phyloP scores from a whole-genome alignment of 2,888 invertebrate species.

The Agrypnus murinus region DNA sequence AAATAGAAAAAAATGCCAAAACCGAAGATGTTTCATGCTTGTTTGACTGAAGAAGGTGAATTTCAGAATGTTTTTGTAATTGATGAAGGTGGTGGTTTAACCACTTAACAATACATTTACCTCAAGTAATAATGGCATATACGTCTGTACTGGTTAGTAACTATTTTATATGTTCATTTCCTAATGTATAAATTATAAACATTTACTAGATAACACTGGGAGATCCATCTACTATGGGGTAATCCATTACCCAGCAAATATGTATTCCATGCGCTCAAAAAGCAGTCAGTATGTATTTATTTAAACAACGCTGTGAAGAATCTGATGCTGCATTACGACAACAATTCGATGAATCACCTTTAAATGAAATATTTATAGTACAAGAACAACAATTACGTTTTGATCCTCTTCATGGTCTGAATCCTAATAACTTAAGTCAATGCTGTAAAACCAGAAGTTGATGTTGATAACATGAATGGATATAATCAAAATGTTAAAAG shows the following conservation, averaged over 20 bases:
- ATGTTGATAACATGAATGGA: slow-evolving; percentile 49
- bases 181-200: neutral
- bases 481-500: slow-evolving; percentile 20
- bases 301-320: slow-evolving; percentile 71
- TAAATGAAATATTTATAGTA: slow-evolving; percentile 43
- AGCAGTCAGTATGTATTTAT: slow-evolving; percentile 72
- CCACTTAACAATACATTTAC: slow-evolving; percentile 67
- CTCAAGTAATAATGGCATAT: slow-evolving; percentile 70
- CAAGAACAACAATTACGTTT: slow-evolving; percentile 45
- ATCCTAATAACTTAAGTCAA: slow-evolving; percentile 49
- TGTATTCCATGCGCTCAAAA: slow-evolving; percentile 74
- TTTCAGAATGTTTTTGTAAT: slow-evolving; percentile 67
- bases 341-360: slow-evolving; percentile 59
- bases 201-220: slow-evolving; percentile 66
- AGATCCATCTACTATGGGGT: too few relatives aligned
- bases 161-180: neutral
- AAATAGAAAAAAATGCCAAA: slow-evolving; percentile 48
- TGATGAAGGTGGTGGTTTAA: slow-evolving; percentile 62
- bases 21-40: slow-evolving; percentile 66
- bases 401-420: slow-evolving; percentile 34
- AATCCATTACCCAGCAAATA: slow-evolving; percentile 77
- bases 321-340: slow-evolving; percentile 69
- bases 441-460: slow-evolving; percentile 58
- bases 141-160: slow-evolving; percentile 67
- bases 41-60: slow-evolving; percentile 66